These are phyloP conservation scores for Paraplagusia blochii DNA, from an alignment of 2,113 vertebrate genomes.

Conservation along the genomic window DNA sequence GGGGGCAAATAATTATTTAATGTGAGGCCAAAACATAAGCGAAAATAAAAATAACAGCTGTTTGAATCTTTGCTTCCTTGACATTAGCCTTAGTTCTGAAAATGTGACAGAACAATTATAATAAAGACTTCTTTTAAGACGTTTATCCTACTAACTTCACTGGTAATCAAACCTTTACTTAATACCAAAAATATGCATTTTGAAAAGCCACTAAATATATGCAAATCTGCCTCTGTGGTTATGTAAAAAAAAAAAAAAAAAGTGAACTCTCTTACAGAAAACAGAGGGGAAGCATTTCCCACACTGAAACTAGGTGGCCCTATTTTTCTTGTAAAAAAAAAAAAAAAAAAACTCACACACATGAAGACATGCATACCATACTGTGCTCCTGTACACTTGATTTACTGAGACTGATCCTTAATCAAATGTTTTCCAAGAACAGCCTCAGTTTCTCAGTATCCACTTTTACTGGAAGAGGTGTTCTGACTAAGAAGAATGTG, in stretches of 20 bases:
- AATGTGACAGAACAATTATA: too few species aligned
- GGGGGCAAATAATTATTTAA: too few species aligned
- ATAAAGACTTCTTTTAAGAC: too few species aligned
- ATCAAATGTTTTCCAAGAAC: conserved; percentile 9
- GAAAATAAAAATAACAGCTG: too few species aligned
- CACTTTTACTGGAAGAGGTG: neutral
- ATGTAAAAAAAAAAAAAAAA: conserved; percentile 11
- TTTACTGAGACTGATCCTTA: neutral
- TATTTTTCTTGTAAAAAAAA: conserved; percentile 16
- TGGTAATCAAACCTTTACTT: neutral
- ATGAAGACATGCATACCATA: neutral
- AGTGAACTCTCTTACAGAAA: neutral
- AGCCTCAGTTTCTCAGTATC: conserved; percentile 13
- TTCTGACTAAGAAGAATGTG: too few species aligned
- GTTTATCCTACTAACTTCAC: neutral
- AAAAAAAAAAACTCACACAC: conserved; percentile 1
- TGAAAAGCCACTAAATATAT: too few species aligned
- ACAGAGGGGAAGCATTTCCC: conserved; percentile 2
- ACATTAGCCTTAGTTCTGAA: too few species aligned
- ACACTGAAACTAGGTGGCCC: conserved; percentile 21
- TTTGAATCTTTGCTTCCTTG: too few species aligned
- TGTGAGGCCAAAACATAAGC: too few species aligned
- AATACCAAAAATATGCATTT: too few species aligned
- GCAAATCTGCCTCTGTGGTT: neutral
- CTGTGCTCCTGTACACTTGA: neutral